Evolutionary conservation across 2,888 invertebrate genomes (phyloP).

Genomic region (Pristionchus entomophagus): DNA sequence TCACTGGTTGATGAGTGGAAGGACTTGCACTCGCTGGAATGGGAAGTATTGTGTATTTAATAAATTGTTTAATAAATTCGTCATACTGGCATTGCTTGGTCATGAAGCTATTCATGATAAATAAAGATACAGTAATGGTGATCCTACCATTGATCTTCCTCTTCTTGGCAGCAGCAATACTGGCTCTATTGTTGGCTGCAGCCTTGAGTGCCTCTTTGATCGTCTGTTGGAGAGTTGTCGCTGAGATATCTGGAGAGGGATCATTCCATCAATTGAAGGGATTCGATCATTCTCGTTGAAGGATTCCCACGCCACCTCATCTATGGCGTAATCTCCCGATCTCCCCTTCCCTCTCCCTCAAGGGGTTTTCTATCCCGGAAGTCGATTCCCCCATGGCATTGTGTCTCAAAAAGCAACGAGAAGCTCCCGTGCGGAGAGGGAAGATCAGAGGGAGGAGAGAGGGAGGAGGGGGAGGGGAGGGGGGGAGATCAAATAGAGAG

Average conservation of each 20-base stretch:
- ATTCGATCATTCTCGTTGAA: no score
- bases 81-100: neutral
- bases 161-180: constrained; percentile 46
- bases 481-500: neutral
- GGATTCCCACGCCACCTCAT: neutral
- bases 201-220: constrained; percentile 70
- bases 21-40: neutral
- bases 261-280: no score
- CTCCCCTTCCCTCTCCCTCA: neutral
- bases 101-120: neutral
- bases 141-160: constrained; percentile 50
- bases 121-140: no score
- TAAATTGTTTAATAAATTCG: no score
- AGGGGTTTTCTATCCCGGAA: neutral
- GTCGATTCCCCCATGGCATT: constrained; percentile 22
- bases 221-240: constrained; percentile 61
- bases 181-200: constrained; percentile 66
- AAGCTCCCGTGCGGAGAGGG: constrained; percentile 5
- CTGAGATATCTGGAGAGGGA: constrained; percentile 44
- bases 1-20: constrained; percentile 37
- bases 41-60: neutral
- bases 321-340: neutral
- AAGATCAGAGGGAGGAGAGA: neutral
- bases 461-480: neutral
- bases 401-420: constrained; percentile 39